Base-by-base conservation (phyloP, 2,888 invertebrate species). In the Tribolium freemani region DNA sequence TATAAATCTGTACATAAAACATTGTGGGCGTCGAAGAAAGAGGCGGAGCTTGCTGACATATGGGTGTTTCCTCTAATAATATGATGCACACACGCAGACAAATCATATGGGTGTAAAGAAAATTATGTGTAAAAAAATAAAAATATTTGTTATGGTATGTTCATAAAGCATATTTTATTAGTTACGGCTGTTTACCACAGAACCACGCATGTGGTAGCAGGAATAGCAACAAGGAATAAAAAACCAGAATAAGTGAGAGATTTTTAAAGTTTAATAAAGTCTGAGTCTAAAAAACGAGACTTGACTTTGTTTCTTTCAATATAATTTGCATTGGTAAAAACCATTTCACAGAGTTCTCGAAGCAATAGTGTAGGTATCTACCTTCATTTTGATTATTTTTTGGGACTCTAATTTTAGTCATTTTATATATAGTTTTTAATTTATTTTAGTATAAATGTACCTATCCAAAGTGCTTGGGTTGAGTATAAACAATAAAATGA, bases 61-160 rank as follows among this genome's bases (percentile, higher is more conserved):
- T 75, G 77, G 78, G 77, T 77, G 79, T 75, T 64, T 73, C 74
- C 74, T 71, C 64, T 53, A 66, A 68, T 74, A 75, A 77, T 75
- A 75, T 75, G 69, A 57, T 63, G 57, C 64, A 73, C 64, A 31
- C 57, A 64, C 45, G 51, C 30, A 63, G 48, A 20, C 21, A 64
- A 21, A 21, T 53, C 45, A 53, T 20, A 69, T 60, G 69, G 56
- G 61, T 53, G 69, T 26, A 31, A 45, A 69, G 71, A 26, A 20
- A 50, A 54, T 44, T 44, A 26, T 21, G 31, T 48, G 31, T 5
- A 57, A 56, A 56, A 66, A 66, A 54, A 45, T 66, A 11, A 31
- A 51, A 63, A 51, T 61, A 21, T 16, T 51, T 51, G 50, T 51
- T 63, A 63, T 11, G 11, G 21, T 26, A 26, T 3, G 26, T 63